Conservation (phyloP, 1,140 invertebrate genomes). For the Cherax quadricarinatus region DNA sequence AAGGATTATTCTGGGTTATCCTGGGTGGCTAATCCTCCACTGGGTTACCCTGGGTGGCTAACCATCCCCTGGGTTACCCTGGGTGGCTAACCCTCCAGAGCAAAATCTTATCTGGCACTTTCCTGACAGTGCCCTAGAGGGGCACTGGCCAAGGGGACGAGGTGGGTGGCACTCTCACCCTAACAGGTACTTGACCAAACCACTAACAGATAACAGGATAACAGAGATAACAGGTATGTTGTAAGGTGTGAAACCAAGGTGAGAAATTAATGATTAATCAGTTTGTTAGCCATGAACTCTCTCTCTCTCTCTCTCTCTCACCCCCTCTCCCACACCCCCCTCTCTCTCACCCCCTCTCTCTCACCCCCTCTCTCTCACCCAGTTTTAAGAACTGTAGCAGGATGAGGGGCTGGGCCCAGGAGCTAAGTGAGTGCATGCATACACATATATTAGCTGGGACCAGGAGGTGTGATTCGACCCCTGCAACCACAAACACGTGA, state of each 20-base stretch:
- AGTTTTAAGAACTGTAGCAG: not conserved
- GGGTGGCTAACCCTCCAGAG: no score
- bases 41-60: no score
- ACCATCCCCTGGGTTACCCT: no score
- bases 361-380: not conserved
- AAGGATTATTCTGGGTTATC: no score
- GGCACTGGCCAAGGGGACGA: not conserved
- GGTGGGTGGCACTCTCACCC: not conserved
- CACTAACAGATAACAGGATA: not conserved
- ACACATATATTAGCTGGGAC: not conserved
- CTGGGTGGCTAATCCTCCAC: no score
- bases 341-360: not conserved
- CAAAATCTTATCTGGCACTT: no score
- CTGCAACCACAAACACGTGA: no score
- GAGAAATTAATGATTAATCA: not conserved
- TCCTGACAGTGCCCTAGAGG: not conserved
- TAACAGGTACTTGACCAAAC: not conserved
- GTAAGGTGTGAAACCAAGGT: not conserved
- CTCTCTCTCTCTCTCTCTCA: not conserved
- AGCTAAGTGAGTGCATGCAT: not conserved
- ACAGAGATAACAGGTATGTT: not conserved
- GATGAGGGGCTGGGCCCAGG: not conserved
- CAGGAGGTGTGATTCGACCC: not conserved
- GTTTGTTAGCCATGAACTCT: not conserved
- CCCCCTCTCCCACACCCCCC: not conserved